phyloP scores from a whole-genome alignment of 1,140 invertebrate species.

The Pinna nobilis region DNA sequence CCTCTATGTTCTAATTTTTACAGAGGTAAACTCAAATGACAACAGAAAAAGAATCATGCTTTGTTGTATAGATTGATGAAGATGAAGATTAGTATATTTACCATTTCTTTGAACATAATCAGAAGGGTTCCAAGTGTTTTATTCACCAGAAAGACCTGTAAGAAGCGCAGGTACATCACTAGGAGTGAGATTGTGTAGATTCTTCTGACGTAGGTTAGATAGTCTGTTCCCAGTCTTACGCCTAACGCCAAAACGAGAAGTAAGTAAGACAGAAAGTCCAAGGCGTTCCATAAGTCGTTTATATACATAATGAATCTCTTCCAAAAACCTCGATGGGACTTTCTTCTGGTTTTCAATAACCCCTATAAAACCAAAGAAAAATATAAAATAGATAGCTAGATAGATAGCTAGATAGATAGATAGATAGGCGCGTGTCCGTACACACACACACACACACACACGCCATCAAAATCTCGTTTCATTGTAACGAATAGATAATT shows the following conservation, averaged over 20 bases:
- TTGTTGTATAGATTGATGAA: no score
- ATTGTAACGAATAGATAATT: neutral
- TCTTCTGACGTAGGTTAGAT: neutral
- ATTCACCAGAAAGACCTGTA: constrained; percentile 7
- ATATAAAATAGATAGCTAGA: neutral
- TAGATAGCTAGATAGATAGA: no score
- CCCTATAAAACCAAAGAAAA: neutral
- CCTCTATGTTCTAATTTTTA: no score
- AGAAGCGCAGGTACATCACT: constrained; percentile 17
- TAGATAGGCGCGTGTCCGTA: no score
- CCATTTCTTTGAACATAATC: constrained; percentile 24
- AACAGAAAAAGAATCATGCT: no score
- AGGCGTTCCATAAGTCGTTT: constrained; percentile 19
- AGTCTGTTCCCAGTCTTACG: neutral
- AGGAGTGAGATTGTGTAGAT: constrained; percentile 4
- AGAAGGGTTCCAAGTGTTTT: neutral
- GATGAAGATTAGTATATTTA: neutral
- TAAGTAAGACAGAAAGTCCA: constrained; percentile 15
- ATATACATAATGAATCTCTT: neutral
- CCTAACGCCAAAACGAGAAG: neutral
- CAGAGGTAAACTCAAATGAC: no score
- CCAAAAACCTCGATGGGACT: neutral
- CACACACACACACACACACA: no score
- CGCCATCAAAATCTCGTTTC: no score
- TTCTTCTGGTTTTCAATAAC: neutral